Percentiles rank a stretch among this genome's conserved stretches.
These are phyloP conservation scores for Epirrita christyi DNA, from an alignment of 2,888 invertebrate species.

Conservation along the genomic window DNA sequence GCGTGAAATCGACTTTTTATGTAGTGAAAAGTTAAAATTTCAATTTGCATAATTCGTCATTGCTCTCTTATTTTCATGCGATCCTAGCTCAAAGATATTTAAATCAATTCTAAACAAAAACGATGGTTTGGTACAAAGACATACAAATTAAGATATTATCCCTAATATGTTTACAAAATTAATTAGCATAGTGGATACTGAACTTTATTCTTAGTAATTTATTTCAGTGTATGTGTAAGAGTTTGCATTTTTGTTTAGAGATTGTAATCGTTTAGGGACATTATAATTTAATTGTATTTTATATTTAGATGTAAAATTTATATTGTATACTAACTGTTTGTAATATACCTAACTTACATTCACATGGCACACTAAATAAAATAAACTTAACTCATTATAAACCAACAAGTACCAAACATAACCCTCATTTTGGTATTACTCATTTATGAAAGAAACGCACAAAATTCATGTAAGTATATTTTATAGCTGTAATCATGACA, in stretches of 20 bases:
- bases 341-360: slow-evolving; percentile 35
- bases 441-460: slow-evolving; percentile 40
- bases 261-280: slow-evolving; percentile 65
- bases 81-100: slow-evolving; percentile 58
- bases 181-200: slow-evolving; percentile 60
- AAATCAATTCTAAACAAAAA: slow-evolving; percentile 55
- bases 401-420: slow-evolving; percentile 7
- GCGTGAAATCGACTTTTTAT: slow-evolving; percentile 71
- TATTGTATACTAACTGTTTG: slow-evolving; percentile 48
- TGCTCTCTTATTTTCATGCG: slow-evolving; percentile 65
- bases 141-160: slow-evolving; percentile 81
- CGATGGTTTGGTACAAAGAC: slow-evolving; percentile 80
- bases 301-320: slow-evolving; percentile 62
- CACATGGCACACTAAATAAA: slow-evolving; percentile 40
- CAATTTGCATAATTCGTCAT: slow-evolving; percentile 47
- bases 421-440: slow-evolving; percentile 15
- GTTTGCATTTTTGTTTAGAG: slow-evolving; percentile 75
- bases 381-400: slow-evolving; percentile 10
- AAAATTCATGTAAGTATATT: slow-evolving; percentile 48
- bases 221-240: slow-evolving; percentile 64
- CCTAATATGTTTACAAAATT: slow-evolving; percentile 74
- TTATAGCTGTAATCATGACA: no score
- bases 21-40: slow-evolving; percentile 71
- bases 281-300: slow-evolving; percentile 63
- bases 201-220: slow-evolving; percentile 69